Evolutionary conservation across 2,797 vertebrate genomes (phyloP), one percentile per base, ranked within the genome.

Genomic region (Darevskia nairensis): DNA sequence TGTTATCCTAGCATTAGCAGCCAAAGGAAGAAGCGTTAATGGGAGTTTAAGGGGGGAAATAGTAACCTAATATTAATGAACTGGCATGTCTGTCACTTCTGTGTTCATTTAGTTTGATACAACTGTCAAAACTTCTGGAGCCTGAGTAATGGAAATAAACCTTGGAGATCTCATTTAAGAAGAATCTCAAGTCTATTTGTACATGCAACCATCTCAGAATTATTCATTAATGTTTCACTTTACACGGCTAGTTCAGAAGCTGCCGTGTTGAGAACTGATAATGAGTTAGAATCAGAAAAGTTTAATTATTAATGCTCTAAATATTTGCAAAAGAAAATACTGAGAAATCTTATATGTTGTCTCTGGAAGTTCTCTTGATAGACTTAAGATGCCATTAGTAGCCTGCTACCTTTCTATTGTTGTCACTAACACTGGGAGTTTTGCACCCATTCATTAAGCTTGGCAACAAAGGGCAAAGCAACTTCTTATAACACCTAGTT

Each of bases 51-150:
- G 94, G 95, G 93, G 91, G 95, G 90, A 94, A 93, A 15, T 94
- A 93, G 97, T 96, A 97, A 97, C 95, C 91, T 95, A 96, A 97
- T 97, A 97, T 96, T 96, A 95, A 94, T 84, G 90, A 95, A 92
- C 95, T 91, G 90, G 93, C 95, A 92, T 29, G 93, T 94, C 94
- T 95, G 94, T 95, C 96, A 96, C 95, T 96, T 96, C 61, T 83
- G 89, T 86, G 92, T 94, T 96, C 95, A 95, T 96, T 61, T 96
- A 96, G 88, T 91, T 94, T 95, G 94, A 95, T 95, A 93, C 94
- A 92, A 90, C 95, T 97, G 95, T 96, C 96, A 96, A 96, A 96
- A 96, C 95, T 93, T 93, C 89, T 94, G 95, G 95, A 94, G 95
- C 91, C 96, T 90, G 94, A 90, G 89, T 94, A 87, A 95, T 94